These are phyloP conservation scores for Trinectes maculatus DNA, from an alignment of 2,113 vertebrate genomes.

Conservation along the genomic window DNA sequence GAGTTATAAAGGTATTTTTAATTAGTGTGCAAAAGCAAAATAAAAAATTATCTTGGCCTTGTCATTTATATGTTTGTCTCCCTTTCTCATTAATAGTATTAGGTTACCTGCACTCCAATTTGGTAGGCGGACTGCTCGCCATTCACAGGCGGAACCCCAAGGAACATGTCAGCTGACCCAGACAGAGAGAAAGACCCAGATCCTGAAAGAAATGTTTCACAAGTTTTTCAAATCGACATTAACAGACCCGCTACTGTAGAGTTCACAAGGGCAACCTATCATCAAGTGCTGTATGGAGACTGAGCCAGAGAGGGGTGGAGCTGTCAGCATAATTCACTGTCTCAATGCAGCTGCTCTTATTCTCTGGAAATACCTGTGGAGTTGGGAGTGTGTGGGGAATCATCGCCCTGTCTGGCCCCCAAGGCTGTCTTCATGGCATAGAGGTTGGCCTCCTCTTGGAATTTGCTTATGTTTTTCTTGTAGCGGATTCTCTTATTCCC, in stretches of 20 bases:
- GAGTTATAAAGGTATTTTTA: no score
- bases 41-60: no score
- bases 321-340: background rate
- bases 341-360: background rate
- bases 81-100: no score
- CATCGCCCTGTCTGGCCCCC: conserved; percentile 86
- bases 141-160: conserved; percentile 89
- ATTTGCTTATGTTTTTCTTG: conserved; percentile 95
- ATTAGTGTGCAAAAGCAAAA: no score
- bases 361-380: conserved; percentile 79
- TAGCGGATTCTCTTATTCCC: conserved; percentile 95
- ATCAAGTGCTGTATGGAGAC: background rate
- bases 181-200: conserved; percentile 92
- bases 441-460: conserved; percentile 93
- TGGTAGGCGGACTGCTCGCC: conserved; percentile 86
- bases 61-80: no score
- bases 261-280: background rate
- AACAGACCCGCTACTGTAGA: background rate
- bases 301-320: background rate
- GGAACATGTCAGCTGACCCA: conserved; percentile 91
- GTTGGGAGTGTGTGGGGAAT: conserved; percentile 89
- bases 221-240: background rate
- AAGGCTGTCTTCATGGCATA: conserved; percentile 93
- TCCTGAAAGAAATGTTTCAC: conserved; percentile 68
- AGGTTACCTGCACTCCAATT: conserved; percentile 85